Evolutionary conservation across 53 echinoderm and acorn worm species (phyloP), one percentile per base, ranked within the genome.

Genomic region (Actinopyga echinites): DNA sequence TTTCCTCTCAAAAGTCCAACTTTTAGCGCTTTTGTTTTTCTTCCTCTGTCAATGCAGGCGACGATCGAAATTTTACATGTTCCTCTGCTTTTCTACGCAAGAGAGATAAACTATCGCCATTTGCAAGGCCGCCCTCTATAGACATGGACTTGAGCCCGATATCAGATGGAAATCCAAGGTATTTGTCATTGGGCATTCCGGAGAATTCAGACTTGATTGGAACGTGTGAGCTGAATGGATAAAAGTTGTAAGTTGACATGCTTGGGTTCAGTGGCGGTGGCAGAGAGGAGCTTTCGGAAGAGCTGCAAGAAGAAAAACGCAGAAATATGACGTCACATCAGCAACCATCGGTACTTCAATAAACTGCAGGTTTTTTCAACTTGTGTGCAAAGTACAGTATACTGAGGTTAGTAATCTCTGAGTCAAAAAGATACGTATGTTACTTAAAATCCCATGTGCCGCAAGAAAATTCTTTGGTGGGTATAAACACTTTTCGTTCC

Each of bases 191-290:
- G 8, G 81, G 8, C 62, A 80, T 36, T 37, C 61, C 81, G 37
- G 81, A 62, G 28, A 80, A 80, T 44, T 80, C 81, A 25, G 81
- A 36, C 25, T 80, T 80, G 59, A 80, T 80, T 60, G 60, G 81
- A n/a, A 80, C 63, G 20, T 59, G 60, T 13, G 61, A 37, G 38
- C 63, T 37, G 63, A 80, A 80, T 62, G 81, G 81, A 62, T 80
- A 80, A 37, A 80, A 80, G 81, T 62, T 80, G 81, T 80, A 80
- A 38, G 81, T 37, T 42, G 81, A 35, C 63, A 80, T 59, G n/a
- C 61, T 62, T 24, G 61, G n/a, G 30, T 78, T 78, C 21, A 62
- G 36, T 62, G 81, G 81, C 21, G 62, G 60, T 20, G 62, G 60
- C 58, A 62, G 40, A 21, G 81, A 38, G 5, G 81, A 36, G 62